Percentiles rank a stretch among this genome's conserved stretches.
phyloP scores from a whole-genome alignment of 37 sponge, comb jelly and placozoan species.

The Ianthella basta region DNA sequence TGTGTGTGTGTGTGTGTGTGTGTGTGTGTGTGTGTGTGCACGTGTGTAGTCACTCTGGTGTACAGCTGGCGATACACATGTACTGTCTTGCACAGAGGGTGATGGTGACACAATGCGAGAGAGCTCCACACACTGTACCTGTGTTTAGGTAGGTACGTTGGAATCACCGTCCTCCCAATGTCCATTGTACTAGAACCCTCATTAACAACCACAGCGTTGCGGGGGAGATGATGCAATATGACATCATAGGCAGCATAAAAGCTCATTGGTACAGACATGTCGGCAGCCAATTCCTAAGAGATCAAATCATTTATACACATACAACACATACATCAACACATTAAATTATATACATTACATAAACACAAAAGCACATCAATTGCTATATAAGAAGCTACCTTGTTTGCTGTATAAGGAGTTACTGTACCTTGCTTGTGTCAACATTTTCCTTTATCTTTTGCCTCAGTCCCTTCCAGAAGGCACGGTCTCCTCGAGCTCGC shows the following conservation, averaged over 20 bases:
- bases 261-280: constrained; percentile 79
- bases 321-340: neutral
- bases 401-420: too few species aligned
- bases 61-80: too few species aligned
- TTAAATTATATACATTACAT: neutral
- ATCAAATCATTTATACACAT: constrained; percentile 1
- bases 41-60: too few species aligned
- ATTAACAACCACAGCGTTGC: constrained; percentile 74
- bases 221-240: constrained; percentile 42
- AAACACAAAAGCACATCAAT: neutral
- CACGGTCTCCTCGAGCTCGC: constrained; percentile 1
- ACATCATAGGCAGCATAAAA: constrained; percentile 83
- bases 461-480: constrained; percentile 68
- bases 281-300: constrained; percentile 51
- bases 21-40: too few species aligned
- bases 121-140: constrained; percentile 41
- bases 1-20: too few species aligned
- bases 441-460: constrained; percentile 60
- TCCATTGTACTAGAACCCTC: constrained; percentile 96
- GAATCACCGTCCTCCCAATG: constrained; percentile 85
- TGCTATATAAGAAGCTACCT: neutral
- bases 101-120: too few species aligned
- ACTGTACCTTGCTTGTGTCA: constrained; percentile 47
- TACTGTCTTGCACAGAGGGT: too few species aligned
- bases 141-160: constrained; percentile 62